A percentile compares a stretch with the other conserved stretches of the same genome.
Conservation (phyloP, 2,797 vertebrate species). For the Sebastes reedi region DNA sequence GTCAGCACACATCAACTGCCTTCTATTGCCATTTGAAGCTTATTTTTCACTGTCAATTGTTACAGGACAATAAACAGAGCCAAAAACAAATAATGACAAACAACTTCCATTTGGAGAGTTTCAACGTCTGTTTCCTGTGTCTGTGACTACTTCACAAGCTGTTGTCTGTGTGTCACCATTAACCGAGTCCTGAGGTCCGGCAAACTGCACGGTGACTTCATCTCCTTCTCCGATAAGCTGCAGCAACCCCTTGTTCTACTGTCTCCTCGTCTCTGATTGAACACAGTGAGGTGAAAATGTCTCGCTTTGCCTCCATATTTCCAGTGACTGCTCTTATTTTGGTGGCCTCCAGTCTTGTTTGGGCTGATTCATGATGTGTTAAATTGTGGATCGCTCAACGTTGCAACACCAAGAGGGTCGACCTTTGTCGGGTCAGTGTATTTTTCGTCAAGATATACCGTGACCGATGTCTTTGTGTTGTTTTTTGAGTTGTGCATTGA, state of each 20-base stretch:
- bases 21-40: neutral
- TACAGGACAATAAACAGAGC: neutral
- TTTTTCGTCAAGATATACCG: neutral
- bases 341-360: constrained; percentile 2
- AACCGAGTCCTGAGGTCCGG: neutral
- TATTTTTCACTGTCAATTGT: neutral
- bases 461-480: neutral
- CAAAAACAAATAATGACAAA: neutral
- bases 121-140: neutral
- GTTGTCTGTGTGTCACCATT: neutral
- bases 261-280: neutral
- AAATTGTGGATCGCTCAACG: constrained; percentile 4
- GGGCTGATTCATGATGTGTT: constrained; percentile 12
- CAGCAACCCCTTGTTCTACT: neutral
- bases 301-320: neutral
- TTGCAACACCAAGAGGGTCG: neutral
- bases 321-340: constrained; percentile 3
- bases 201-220: neutral
- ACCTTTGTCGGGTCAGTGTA: neutral
- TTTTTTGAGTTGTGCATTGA: neutral
- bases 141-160: neutral
- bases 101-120: neutral
- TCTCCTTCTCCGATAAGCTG: neutral
- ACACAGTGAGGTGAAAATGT: neutral
- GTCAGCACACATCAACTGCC: neutral